Evolutionary conservation across 2,888 invertebrate genomes (phyloP), one percentile per base, ranked within the genome.

Genomic region (Clepsis dumicolana): DNA sequence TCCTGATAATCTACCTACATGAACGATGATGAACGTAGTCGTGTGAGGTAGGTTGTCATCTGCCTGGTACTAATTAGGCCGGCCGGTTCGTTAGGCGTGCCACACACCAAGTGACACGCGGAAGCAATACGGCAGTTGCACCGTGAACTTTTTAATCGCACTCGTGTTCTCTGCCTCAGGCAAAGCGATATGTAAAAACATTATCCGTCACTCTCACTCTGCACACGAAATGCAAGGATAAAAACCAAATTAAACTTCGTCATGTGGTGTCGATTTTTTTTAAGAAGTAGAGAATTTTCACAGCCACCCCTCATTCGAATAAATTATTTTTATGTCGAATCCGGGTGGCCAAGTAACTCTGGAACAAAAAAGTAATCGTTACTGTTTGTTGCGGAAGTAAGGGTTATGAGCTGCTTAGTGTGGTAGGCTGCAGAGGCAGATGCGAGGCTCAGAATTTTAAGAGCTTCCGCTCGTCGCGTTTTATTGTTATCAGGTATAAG

Each of bases 261-360:
- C 88, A 90, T 88, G 80, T 89, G 90, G 87, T 88, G 85, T 85
- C 78, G 84, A 72, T 88, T 91, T 90, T n/a, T 92, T 92, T 88
- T 82, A 84, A 81, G 78, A 79, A 74, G 81, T 85, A 86, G 86
- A 89, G 87, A 86, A 89, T 90, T 90, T 90, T 90, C 90, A 89
- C 89, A 88, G 88, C 86, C 86, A 89, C 89, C 90, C 90, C 86
- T 87, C 84, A 79, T 76, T 76, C 78, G 85, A 87, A 91, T 91
- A 91, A 91, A 90, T 93, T 90, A 92, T 84, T 81, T 90, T 90
- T 88, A 89, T 90, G 87, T 89, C 82, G 83, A 87, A 89, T 89
- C 90, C 86, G 93, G 92, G 93, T 93, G 93, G 93, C 83, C 93
- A 80, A 75, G 75, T 75, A 73, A 80, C 75, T 80, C 84, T 80